Conservation (phyloP, 2,888 invertebrate genomes). For the Oxystoma pomonae region DNA sequence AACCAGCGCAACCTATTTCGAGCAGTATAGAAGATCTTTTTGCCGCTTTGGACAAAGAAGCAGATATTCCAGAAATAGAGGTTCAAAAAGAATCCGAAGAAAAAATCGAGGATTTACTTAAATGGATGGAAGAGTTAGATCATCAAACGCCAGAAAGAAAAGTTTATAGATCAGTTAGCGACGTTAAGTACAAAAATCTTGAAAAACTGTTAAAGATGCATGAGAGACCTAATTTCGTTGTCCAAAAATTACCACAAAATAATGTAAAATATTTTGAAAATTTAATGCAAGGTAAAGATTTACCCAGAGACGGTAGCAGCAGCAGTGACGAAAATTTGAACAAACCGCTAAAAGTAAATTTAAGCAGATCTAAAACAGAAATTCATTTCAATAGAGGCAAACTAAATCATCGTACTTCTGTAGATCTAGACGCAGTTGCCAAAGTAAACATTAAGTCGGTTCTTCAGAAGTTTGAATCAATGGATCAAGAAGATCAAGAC, state of each 20-base stretch:
- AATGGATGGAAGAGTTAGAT: conserved; percentile 46
- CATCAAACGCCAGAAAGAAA: conserved; percentile 40
- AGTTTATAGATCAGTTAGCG: conserved; percentile 40
- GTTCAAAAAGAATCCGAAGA: conserved; percentile 33
- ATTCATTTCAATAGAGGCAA: conserved; percentile 35
- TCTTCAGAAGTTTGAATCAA: conserved; percentile 43
- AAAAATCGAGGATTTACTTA: conserved; percentile 45
- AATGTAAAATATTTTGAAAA: conserved; percentile 45
- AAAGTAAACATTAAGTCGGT: conserved; percentile 46
- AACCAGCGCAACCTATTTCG: conserved; percentile 34
- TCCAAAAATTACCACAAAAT: conserved; percentile 43
- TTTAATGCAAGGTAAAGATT: conserved; percentile 39
- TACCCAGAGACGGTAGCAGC: conserved; percentile 25
- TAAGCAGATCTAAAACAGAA: conserved; percentile 44
- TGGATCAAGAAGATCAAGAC: conserved; percentile 24
- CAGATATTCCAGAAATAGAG: conserved; percentile 13
- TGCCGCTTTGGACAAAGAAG: conserved; percentile 40
- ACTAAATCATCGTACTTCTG: conserved; percentile 35
- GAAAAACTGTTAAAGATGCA: conserved; percentile 42
- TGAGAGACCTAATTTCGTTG: conserved; percentile 35
- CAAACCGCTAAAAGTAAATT: conserved; percentile 27
- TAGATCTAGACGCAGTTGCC: conserved; percentile 44
- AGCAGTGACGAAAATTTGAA: conserved; percentile 27
- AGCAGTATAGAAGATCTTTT: conserved; percentile 48
- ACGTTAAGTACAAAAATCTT: conserved; percentile 45